Percentiles rank a stretch among this genome's conserved stretches.
phyloP scores from a whole-genome alignment of 2,888 invertebrate genomes.

The Tillus elongatus region DNA sequence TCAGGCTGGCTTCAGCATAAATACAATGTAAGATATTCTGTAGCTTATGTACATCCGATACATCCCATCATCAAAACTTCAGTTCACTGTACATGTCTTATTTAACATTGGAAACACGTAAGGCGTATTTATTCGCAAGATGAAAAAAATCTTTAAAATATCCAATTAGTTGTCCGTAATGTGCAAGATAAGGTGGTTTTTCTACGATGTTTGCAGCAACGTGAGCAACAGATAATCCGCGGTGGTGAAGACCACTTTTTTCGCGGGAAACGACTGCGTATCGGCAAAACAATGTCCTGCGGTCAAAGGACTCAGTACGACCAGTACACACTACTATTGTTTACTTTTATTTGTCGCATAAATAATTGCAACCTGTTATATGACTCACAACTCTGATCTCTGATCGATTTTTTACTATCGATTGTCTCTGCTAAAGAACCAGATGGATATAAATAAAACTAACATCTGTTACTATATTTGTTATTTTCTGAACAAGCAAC shows the following conservation, averaged over 20 bases:
- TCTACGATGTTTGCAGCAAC: constrained; percentile 27
- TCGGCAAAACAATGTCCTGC: constrained; percentile 36
- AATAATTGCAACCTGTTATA: constrained; percentile 41
- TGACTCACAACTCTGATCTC: constrained; percentile 35
- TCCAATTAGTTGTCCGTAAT: constrained; percentile 38
- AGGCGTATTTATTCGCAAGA: constrained; percentile 33
- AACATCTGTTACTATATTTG: constrained; percentile 30
- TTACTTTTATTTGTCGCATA: constrained; percentile 42
- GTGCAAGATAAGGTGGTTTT: constrained; percentile 37
- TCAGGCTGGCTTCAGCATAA: too few relatives aligned
- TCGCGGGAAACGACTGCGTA: constrained; percentile 35
- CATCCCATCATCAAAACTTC: too few relatives aligned
- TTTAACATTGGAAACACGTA: constrained; percentile 35
- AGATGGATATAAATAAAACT: constrained; percentile 35
- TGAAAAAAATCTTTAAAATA: constrained; percentile 36
- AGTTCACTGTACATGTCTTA: too few relatives aligned
- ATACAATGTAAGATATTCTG: too few relatives aligned
- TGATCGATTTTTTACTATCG: constrained; percentile 35
- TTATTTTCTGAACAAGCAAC: constrained; percentile 20
- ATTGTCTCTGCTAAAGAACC: constrained; percentile 29
- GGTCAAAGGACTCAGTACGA: constrained; percentile 38
- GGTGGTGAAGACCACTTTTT: constrained; percentile 38
- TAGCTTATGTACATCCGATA: too few relatives aligned
- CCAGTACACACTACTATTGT: constrained; percentile 40
- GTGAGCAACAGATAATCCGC: constrained; percentile 33